phyloP scores from a whole-genome alignment of 2,888 invertebrate species.

The Nemurella pictetii region DNA sequence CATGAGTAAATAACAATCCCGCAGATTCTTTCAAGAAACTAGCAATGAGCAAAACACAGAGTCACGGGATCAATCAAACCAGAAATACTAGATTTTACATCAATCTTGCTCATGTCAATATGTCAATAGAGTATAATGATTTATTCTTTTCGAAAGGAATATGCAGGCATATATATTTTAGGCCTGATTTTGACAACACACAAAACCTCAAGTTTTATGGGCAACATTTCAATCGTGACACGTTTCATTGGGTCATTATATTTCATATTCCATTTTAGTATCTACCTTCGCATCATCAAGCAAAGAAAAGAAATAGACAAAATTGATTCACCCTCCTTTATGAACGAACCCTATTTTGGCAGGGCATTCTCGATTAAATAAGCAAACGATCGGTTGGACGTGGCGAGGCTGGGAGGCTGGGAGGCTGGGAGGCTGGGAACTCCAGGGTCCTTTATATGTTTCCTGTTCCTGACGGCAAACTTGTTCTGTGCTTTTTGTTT shows the following conservation, averaged over 20 bases:
- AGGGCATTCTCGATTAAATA: too few species aligned
- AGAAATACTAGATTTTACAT: not conserved
- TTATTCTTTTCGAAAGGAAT: not conserved
- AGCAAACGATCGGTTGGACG: too few species aligned
- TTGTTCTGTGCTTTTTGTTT: too few species aligned
- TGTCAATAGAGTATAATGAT: slow-evolving; percentile 16
- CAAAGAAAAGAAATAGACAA: not conserved
- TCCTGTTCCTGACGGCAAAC: too few species aligned
- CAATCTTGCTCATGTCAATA: slow-evolving; percentile 19
- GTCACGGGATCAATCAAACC: not conserved
- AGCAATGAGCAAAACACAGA: not conserved
- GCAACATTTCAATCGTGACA: not conserved
- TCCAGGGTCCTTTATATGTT: too few species aligned
- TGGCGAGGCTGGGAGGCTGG: too few species aligned
- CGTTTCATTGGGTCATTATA: not conserved
- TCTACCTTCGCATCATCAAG: not conserved
- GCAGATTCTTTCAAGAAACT: not conserved
- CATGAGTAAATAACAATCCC: too few species aligned
- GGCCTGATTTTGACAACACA: not conserved
- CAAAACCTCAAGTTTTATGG: not conserved
- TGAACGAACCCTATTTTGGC: too few species aligned
- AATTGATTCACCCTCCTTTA: not conserved
- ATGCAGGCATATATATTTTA: not conserved
- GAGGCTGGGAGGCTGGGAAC: too few species aligned
- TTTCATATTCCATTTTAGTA: too few species aligned